Conservation (phyloP, 2,797 vertebrate genomes). For the Austrolebias charrua region DNA sequence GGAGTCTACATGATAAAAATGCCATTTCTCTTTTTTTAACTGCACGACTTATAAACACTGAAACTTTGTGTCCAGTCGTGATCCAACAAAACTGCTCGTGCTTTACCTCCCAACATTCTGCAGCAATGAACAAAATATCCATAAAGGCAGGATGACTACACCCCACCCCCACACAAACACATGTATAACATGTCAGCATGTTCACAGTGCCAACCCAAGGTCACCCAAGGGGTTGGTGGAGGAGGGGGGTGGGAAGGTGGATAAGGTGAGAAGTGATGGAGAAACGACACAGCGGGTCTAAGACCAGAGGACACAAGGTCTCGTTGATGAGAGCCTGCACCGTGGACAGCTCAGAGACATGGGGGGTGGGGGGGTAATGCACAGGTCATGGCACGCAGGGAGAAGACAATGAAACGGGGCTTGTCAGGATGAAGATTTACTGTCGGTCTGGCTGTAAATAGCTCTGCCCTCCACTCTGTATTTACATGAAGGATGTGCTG, state of each 20-base stretch:
- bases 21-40: too few species aligned
- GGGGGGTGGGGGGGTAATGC: conserved; percentile 11
- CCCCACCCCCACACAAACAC: too few species aligned
- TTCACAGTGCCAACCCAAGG: conserved; percentile 56
- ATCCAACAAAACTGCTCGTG: too few species aligned
- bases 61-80: too few species aligned
- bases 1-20: too few species aligned
- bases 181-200: conserved; percentile 8
- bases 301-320: conserved; percentile 58
- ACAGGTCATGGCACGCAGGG: conserved; percentile 28
- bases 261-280: conserved; percentile 22
- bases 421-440: conserved; percentile 76
- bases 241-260: conserved; percentile 13
- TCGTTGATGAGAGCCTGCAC: conserved; percentile 57
- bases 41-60: too few species aligned
- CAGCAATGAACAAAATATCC: too few species aligned
- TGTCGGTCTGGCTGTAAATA: conserved; percentile 61
- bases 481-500: conserved; percentile 49
- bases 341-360: conserved; percentile 64
- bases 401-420: conserved; percentile 60
- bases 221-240: neutral
- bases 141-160: too few species aligned
- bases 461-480: conserved; percentile 42
- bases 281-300: conserved; percentile 20
- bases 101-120: too few species aligned